Base-by-base conservation (phyloP, 2,797 vertebrate species). In the Manis crassicaudata region DNA sequence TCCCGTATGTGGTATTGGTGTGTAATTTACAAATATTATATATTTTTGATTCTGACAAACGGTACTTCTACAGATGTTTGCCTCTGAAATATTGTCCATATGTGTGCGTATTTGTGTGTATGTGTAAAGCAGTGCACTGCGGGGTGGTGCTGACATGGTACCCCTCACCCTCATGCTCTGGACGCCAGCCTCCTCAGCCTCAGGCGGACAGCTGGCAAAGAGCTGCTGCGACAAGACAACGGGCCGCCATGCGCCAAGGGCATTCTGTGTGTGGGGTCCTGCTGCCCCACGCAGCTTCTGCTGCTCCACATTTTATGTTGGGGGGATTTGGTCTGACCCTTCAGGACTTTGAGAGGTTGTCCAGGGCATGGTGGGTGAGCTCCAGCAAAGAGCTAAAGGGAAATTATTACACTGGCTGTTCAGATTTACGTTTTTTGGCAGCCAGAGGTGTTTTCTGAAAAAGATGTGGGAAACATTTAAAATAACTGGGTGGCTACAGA, bases 201-300 rank as follows among this genome's bases (percentile, higher is more conserved):
- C 54, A 52, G 3, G 16, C 12, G 27, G 27, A 40, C 12, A 81
- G 7, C 20, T 79, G 43, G 68, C 7, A n/a, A 94, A 70, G 63
- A 20, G 46, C 46, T 46, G 46, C 46, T 46, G 46, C 11, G 9
- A 10, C 46, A 46, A 46, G 46, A 46, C 46, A 46, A 46, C 0
- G 3, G 32, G 2, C 13, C 16, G 9, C 40, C 9, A 25, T 50
- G 37, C 3, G 3, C 2, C 6, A 7, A 11, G 14, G 5, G 0
- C 1, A 1, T 43, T 11, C 27, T 7, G 20, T 27, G 2, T 20
- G 80, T 37, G 5, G 2, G 6, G 35, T 46, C 46, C 46, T 11
- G 3, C 23, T 58, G 72, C 23, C 14, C 40, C 29, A 0, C 37
- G 16, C 18, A 6, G 10, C 17, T 23, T 35, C 63, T 67, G 1